Conservation (phyloP, 1,140 invertebrate genomes). For the Rhyzopertha dominica region DNA sequence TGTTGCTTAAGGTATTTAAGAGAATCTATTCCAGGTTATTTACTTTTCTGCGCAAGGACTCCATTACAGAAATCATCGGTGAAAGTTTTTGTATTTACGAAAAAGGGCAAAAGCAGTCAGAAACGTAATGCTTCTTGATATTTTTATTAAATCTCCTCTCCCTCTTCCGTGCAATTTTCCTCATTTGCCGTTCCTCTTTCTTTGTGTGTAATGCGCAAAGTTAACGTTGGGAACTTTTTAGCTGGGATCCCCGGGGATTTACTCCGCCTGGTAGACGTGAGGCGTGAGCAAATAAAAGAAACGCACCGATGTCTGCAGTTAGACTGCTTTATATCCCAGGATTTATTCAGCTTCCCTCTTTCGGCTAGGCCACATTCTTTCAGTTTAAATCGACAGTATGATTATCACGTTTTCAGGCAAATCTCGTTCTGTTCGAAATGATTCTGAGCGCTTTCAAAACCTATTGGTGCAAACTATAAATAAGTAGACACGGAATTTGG, state of each 20-base stretch:
- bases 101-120: too few species aligned
- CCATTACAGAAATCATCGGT: too few species aligned
- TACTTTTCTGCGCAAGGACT: too few species aligned
- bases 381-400: slow-evolving; percentile 18
- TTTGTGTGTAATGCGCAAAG: slow-evolving; percentile 32
- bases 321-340: slow-evolving; percentile 20
- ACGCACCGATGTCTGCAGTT: slow-evolving; percentile 24
- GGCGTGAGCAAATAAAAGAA: slow-evolving; percentile 34
- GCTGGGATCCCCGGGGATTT: slow-evolving; percentile 30
- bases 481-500: too few species aligned
- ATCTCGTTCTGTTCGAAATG: neutral
- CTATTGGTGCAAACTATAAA: slow-evolving; percentile 1
- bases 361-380: slow-evolving; percentile 14
- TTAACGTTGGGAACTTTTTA: slow-evolving; percentile 35
- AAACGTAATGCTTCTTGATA: too few species aligned
- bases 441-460: neutral
- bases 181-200: slow-evolving; percentile 24
- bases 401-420: too few species aligned
- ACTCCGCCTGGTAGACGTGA: slow-evolving; percentile 28
- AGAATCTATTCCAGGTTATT: too few species aligned
- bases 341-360: slow-evolving; percentile 6
- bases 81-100: too few species aligned
- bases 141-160: slow-evolving; percentile 1
- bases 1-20: too few species aligned
- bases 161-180: neutral